Evolutionary conservation across 2,113 vertebrate genomes (phyloP).

Genomic region (Chlorodrepanis virens): DNA sequence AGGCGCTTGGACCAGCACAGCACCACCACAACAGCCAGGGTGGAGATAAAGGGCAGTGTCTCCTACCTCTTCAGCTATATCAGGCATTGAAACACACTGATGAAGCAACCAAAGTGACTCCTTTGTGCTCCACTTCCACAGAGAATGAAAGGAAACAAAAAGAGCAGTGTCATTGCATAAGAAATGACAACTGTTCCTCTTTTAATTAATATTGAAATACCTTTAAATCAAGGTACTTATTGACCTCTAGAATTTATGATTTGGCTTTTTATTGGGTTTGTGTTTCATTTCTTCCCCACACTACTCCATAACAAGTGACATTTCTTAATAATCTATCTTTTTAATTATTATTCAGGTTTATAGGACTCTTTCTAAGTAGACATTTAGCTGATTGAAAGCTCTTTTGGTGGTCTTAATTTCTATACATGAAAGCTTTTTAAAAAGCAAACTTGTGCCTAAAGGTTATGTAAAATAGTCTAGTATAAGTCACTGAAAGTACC

Average conservation of each 20-base stretch:
- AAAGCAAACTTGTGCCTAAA: not conserved
- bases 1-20: not conserved
- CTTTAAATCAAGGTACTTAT: not conserved
- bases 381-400: not conserved
- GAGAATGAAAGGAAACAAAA: not conserved
- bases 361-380: not conserved
- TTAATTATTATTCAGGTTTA: not conserved
- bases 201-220: not conserved
- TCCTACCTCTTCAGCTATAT: not conserved
- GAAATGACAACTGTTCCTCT: not conserved
- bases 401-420: not conserved
- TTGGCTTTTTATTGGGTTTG: not conserved
- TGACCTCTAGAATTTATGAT: not conserved
- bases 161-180: not conserved
- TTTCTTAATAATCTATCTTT: not conserved
- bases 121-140: not conserved
- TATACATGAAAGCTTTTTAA: not conserved
- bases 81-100: not conserved
- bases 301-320: not conserved
- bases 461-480: not conserved
- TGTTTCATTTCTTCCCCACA: not conserved
- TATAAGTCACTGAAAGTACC: not conserved
- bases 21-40: not conserved
- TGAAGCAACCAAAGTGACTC: not conserved
- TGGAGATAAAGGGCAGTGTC: not conserved